Conservation (phyloP, 1,140 invertebrate genomes). For the Drosophila arizonae region DNA sequence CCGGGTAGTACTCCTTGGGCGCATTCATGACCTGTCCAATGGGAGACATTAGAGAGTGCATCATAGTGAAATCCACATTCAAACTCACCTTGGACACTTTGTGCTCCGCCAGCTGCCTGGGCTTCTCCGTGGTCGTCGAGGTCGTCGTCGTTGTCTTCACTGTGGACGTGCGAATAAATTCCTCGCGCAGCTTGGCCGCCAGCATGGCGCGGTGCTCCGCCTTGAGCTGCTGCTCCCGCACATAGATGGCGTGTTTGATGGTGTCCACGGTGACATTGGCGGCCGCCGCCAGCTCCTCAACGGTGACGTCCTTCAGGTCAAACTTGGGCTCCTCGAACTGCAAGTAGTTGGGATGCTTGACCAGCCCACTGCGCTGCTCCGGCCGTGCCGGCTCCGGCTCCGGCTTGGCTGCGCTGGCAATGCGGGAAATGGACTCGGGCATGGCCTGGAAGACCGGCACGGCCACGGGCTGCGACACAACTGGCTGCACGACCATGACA, state of each 20-base stretch:
- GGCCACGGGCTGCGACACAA: slow-evolving; percentile 68
- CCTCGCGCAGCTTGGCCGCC: slow-evolving; percentile 68
- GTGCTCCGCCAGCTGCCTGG: slow-evolving; percentile 55
- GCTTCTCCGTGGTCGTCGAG: slow-evolving; percentile 65
- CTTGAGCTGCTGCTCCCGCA: slow-evolving; percentile 87
- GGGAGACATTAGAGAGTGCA: no score
- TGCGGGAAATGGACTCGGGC: slow-evolving; percentile 84
- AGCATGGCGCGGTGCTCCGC: slow-evolving; percentile 77
- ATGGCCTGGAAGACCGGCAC: slow-evolving; percentile 79
- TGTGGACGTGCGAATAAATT: slow-evolving; percentile 81
- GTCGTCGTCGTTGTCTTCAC: slow-evolving; percentile 84
- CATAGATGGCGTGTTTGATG: slow-evolving; percentile 87
- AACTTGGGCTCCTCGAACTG: slow-evolving; percentile 79
- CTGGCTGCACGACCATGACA: slow-evolving; percentile 65
- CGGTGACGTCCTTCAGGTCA: slow-evolving; percentile 84
- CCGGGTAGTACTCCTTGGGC: slow-evolving; percentile 93
- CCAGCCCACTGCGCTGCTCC: slow-evolving; percentile 40
- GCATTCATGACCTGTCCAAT: slow-evolving; percentile 91
- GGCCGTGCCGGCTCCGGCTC: slow-evolving; percentile 30
- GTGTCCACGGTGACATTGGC: slow-evolving; percentile 90
- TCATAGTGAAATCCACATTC: background rate
- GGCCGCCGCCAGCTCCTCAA: slow-evolving; percentile 85
- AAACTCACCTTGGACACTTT: slow-evolving; percentile 74
- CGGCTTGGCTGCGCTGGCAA: slow-evolving; percentile 75
- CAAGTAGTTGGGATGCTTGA: slow-evolving; percentile 72